Evolutionary conservation across 1,140 invertebrate genomes (phyloP), one percentile per base, ranked within the genome.

Genomic region (Plectrocnemia conspersa): DNA sequence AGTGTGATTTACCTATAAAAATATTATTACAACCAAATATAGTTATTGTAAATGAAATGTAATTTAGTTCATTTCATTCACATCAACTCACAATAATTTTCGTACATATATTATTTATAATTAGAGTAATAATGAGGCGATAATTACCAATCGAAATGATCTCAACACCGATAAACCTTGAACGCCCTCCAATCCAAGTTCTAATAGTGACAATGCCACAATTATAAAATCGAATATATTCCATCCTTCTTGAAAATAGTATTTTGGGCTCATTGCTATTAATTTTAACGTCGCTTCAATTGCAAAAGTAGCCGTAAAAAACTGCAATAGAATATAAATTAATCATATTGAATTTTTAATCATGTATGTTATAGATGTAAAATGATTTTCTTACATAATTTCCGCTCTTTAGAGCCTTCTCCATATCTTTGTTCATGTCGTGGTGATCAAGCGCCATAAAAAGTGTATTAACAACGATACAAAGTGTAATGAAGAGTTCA

Each of bases 191-290:
- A 98, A 78, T 58, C 88, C 86, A 64, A 98, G 79, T 74, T 98
- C 96, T 60, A 97, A 74, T 52, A 98, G 77, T 59, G 95, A 98
- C 57, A 99, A 81, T 24, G 90, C 84, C 63, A 99, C 95, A 72
- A 98, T 98, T 65, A 98, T 89, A 71, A 97, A 96, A 79, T 99
- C 95, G 76, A 99, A 99, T 64, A 96, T 93, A 72, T 98, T 99
- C 94, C 94, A 98, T 49, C 93, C 92, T 73, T 97, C 94, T 83
- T 95, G 91, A 79, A 99, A 97, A 76, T 99, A 99, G 75, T 81
- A 92, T 66, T 95, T 91, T 46, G 94, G 93, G 74, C 92, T 96
- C 85, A 97, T 92, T 3, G 95, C 95, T 66, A 96, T 85, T 56
- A 99, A 79, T 73, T 99, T 99, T 71, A 96, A 76, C 22, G 84